Percentiles rank a stretch among this genome's conserved stretches.
Evolutionary conservation across 1,140 invertebrate species (phyloP).

Genomic region (Melitaea cinxia): DNA sequence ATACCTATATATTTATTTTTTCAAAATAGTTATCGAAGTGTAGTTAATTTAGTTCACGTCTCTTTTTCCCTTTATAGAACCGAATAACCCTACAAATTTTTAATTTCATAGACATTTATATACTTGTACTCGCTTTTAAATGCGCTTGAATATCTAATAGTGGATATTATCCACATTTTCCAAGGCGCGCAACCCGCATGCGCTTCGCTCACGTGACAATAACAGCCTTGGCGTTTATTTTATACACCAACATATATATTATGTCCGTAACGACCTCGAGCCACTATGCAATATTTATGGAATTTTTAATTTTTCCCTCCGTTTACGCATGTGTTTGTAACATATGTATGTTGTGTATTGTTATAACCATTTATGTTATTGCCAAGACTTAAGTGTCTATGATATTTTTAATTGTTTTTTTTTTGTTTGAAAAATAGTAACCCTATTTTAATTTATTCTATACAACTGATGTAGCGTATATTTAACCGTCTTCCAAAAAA

Average conservation of each 20-base stretch:
- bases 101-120: too few species aligned
- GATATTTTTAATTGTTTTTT: too few species aligned
- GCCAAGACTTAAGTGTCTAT: neutral
- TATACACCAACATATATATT: constrained; percentile 24
- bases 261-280: constrained; percentile 23
- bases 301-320: constrained; percentile 15
- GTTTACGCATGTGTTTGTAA: constrained; percentile 12
- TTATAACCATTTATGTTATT: neutral
- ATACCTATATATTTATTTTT: too few species aligned
- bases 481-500: too few species aligned
- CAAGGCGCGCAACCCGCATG: neutral
- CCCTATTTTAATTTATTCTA: too few species aligned
- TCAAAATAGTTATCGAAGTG: too few species aligned
- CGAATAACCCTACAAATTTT: too few species aligned
- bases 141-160: neutral
- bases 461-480: too few species aligned
- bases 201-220: neutral
- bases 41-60: too few species aligned
- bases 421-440: too few species aligned
- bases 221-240: neutral
- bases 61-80: too few species aligned
- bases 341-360: constrained; percentile 9
- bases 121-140: too few species aligned
- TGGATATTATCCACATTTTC: constrained; percentile 18
- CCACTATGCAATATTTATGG: constrained; percentile 23